phyloP scores from a whole-genome alignment of 1,140 invertebrate species.

The Scaptodrosophila lebanonensis region DNA sequence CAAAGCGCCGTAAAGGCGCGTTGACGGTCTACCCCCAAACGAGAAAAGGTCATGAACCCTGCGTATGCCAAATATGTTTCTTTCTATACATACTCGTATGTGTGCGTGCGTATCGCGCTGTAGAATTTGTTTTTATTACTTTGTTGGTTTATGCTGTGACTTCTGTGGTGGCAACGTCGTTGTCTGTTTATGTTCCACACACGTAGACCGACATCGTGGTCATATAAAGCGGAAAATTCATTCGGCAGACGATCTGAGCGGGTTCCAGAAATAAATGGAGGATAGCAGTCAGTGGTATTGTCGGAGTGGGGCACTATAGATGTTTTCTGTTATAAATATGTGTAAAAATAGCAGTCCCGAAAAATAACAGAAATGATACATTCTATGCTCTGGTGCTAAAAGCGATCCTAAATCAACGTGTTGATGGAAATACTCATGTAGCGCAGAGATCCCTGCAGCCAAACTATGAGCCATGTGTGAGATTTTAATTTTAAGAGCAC shows the following conservation, averaged over 20 bases:
- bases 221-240: conserved; percentile 72
- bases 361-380: conserved; percentile 15
- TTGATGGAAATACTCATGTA: conserved; percentile 41
- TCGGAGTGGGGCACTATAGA: conserved; percentile 27
- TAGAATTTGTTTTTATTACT: conserved; percentile 5
- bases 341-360: conserved; percentile 49
- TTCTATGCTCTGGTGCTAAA: conserved; percentile 14
- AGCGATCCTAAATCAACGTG: conserved; percentile 12
- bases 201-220: conserved; percentile 45
- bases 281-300: conserved; percentile 34
- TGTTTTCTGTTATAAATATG: conserved; percentile 54
- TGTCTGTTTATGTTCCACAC: conserved; percentile 60
- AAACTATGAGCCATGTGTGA: neutral
- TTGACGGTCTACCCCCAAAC: too few relatives aligned
- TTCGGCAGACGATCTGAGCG: too few relatives aligned
- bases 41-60: conserved; percentile 59
- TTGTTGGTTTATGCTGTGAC: neutral
- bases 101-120: conserved; percentile 7
- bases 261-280: conserved; percentile 70
- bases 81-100: neutral
- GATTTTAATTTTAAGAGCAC: neutral
- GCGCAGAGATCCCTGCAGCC: neutral
- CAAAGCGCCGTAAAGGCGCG: too few relatives aligned
- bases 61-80: conserved; percentile 12
- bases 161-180: conserved; percentile 10